These are phyloP conservation scores for Torymus auratus DNA, from an alignment of 2,888 invertebrate genomes.

Conservation along the genomic window DNA sequence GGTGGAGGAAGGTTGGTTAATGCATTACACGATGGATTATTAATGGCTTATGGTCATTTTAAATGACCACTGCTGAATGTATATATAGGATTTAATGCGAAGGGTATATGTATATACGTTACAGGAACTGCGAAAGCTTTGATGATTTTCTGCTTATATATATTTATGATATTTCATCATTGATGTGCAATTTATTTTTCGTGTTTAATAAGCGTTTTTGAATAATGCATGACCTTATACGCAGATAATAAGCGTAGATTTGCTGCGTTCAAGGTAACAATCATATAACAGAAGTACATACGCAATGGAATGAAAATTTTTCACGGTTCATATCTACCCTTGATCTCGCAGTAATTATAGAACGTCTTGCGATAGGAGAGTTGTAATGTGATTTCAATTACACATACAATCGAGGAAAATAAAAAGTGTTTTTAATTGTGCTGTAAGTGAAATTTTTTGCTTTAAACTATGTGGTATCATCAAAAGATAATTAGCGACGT, in stretches of 20 bases:
- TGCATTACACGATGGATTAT: background rate
- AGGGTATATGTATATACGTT: too few species aligned
- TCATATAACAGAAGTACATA: constrained; percentile 5
- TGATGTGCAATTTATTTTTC: background rate
- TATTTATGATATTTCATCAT: too few species aligned
- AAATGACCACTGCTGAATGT: too few species aligned
- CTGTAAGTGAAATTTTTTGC: too few species aligned
- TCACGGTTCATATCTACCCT: constrained; percentile 19
- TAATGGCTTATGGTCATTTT: too few species aligned
- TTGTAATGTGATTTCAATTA: background rate
- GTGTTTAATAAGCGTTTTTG: background rate
- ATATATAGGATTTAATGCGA: too few species aligned
- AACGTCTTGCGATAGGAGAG: background rate
- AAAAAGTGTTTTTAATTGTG: too few species aligned
- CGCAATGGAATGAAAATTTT: constrained; percentile 19
- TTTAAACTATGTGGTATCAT: too few species aligned
- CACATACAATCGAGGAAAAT: background rate
- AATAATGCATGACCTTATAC: constrained; percentile 6
- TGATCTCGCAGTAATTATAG: constrained; percentile 11
- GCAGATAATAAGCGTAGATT: background rate
- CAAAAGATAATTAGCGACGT: too few species aligned
- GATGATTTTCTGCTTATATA: too few species aligned
- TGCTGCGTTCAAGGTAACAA: background rate
- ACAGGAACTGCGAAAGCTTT: too few species aligned
- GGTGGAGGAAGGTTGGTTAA: background rate